Evolutionary conservation across 2,113 vertebrate genomes (phyloP), one percentile per base, ranked within the genome.

Genomic region (Dicrurus megarhynchus): DNA sequence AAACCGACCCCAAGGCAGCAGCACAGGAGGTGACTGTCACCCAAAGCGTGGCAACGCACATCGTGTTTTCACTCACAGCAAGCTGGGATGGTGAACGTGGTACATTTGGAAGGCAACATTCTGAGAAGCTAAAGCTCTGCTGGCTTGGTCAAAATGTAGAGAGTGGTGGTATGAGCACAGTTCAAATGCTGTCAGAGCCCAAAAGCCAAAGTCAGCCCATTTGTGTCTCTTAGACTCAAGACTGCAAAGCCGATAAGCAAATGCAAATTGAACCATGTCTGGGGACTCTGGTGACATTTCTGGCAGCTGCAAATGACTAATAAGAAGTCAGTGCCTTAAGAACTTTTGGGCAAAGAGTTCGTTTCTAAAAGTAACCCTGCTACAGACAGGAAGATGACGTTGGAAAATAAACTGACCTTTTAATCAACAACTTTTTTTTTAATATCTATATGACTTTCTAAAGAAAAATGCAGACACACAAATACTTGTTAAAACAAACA

Each of bases 41-140:
- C 42, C 1, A 1, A 89, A 67, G 33, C 1, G 0, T 3, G 10
- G 61, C 50, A 80, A 17, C 0, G 3, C 64, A 32, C 42, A 13
- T 3, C 4, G 3, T 15, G 14, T 12, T 52, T 53, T 59, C 10
- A 47, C 50, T 44, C 53, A 33, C 21, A 64, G 64, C 11, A 42
- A 26, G 49, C 19, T 46, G 9, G 13, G 27, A 28, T 8, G 24
- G 7, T 32, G 11, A 39, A 41, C 28, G 70, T 49, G 84, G 41
- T 16, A 27, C 0, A 0, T 52, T 81, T 87, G 52, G 56, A 60
- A 92, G 19, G 19, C 28, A n/a, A 13, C 55, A 13, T 0, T 50
- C 19, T 16, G 19, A 73, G 33, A 64, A 71, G 20, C 6, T 46
- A 16, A 37, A 77, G 27, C 39, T 81, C 60, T 85, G 55, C 19